Evolutionary conservation across 2,888 invertebrate species (phyloP).

Genomic region (Caenorhabditis macrosperma): DNA sequence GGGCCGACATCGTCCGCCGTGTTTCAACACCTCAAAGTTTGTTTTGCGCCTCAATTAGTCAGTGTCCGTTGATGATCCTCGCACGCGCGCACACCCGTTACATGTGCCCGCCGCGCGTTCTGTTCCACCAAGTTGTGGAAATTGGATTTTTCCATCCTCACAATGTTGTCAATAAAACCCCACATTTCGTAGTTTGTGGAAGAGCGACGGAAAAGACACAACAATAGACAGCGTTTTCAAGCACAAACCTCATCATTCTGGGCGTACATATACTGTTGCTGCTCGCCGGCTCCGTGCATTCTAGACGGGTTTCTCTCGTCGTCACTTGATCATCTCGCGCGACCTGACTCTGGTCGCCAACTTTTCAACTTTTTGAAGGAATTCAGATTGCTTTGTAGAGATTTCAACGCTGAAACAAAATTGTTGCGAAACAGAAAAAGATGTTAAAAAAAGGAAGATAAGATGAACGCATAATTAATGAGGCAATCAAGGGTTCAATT

Average conservation of each 20-base stretch:
- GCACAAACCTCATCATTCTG: conserved; percentile 27
- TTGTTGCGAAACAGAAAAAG: background rate
- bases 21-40: conserved; percentile 22
- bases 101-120: too few species aligned
- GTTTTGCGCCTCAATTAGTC: conserved; percentile 20
- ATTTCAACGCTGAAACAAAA: conserved; percentile 9
- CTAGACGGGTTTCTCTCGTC: conserved; percentile 18
- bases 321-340: conserved; percentile 52
- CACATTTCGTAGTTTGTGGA: too few species aligned
- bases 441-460: background rate
- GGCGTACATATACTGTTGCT: conserved; percentile 18
- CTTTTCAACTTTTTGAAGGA: background rate
- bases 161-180: too few species aligned
- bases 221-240: too few species aligned
- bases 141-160: too few species aligned
- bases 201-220: background rate
- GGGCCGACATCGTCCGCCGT: conserved; percentile 1
- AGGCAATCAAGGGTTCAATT: background rate
- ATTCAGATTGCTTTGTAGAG: background rate
- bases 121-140: too few species aligned
- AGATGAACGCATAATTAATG: background rate
- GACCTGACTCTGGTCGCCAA: conserved; percentile 26
- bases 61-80: background rate
- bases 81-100: conserved; percentile 3
- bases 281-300: conserved; percentile 46